Evolutionary conservation across 2,888 invertebrate genomes (phyloP), one percentile per base, ranked within the genome.

Genomic region (Orchestes rusci): DNA sequence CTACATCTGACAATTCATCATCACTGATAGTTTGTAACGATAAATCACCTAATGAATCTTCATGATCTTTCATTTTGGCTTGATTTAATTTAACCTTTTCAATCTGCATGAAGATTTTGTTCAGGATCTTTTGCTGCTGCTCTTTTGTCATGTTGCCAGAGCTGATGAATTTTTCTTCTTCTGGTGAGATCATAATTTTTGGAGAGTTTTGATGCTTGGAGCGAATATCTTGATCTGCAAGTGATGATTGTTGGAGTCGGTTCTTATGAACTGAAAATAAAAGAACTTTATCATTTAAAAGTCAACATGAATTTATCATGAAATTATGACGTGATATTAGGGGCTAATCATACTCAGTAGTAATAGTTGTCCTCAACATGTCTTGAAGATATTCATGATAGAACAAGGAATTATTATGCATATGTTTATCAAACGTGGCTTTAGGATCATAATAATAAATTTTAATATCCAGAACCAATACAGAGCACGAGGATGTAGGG

Each of bases 91-190:
- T 88, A 43, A 74, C 72, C 39, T 79, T 81, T 62, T 90, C 89
- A 55, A 84, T 84, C 53, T 89, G 77, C 55, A 83, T 80, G 49
- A 87, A 70, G 2, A 88, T 82, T 64, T 85, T 84, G 62, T 80
- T 82, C 64, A 89, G 78, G 13, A 88, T 69, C 7, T 80, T 79
- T 55, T 82, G 81, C 62, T 85, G 85, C 58, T 87, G 83, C 20
- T 76, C 79, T 59, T 80, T 79, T 38, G 82, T 80, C 45, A 89
- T 76, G 33, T 77, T 77, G 1, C 90, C 87, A 39, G 80, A 79
- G 50, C 79, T 80, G 48, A 82, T 76, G 56, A 85, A 80, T 56
- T 85, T 84, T 47, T 88, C 86, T 32, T 91, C 92, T 59, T 88
- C 86, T 7, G 79, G 77, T 62, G 89, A 80, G 46, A 89, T 87